A percentile compares a stretch with the other conserved stretches of the same genome.
Evolutionary conservation across 2,797 vertebrate species (phyloP).

Genomic region (Trichosurus vulpecula): DNA sequence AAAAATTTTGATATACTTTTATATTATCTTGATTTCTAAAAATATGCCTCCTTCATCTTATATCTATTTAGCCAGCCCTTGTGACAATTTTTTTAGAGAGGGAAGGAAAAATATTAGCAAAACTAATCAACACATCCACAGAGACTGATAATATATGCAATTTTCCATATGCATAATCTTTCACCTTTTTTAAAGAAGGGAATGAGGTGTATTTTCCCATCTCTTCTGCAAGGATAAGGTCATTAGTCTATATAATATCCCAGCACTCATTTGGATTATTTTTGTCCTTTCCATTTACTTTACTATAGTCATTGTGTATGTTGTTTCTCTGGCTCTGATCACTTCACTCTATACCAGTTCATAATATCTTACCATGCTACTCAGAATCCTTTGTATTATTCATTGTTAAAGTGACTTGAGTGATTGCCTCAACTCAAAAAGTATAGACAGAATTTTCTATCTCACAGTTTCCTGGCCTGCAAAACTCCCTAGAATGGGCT

Average conservation of each 20-base stretch:
- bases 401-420: background rate
- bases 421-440: background rate
- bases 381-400: background rate
- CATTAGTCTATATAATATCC: background rate
- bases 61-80: background rate
- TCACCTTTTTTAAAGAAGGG: background rate
- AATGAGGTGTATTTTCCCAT: background rate
- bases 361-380: background rate
- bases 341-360: background rate
- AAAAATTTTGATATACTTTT: background rate
- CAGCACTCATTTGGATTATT: background rate
- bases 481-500: background rate
- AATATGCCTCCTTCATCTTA: background rate
- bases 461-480: background rate
- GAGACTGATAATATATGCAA: background rate
- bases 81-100: background rate
- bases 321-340: background rate
- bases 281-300: background rate
- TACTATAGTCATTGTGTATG: background rate
- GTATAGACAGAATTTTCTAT: background rate
- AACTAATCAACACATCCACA: background rate
- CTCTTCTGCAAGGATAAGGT: background rate
- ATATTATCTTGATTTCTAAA: background rate
- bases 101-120: background rate
- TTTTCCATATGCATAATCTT: background rate